Percentiles rank a stretch among this genome's conserved stretches.
phyloP scores from a whole-genome alignment of 2,113 vertebrate species.

The human region GRCh38 chr12:11763501-11764000 shows the following conservation, averaged over 20 bases:
- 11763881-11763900: neutral
- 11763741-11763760: neutral
- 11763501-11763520: neutral
- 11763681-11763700: neutral
- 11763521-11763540: neutral
- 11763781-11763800: neutral
- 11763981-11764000: neutral
- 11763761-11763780: accelerated
- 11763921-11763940: neutral
- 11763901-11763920: neutral
- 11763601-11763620: neutral
- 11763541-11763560: neutral
- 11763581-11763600: neutral
- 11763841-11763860: neutral
- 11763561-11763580: slow-evolving; percentile 27
- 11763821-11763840: neutral
- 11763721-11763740: neutral
- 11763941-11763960: neutral
- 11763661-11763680: neutral
- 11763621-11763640: neutral
- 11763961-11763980: neutral
- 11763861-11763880: neutral
- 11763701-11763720: too few relatives aligned
- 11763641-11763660: neutral
- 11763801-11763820: neutral